phyloP scores from a whole-genome alignment of 2,888 invertebrate species.

The Bibio marci region DNA sequence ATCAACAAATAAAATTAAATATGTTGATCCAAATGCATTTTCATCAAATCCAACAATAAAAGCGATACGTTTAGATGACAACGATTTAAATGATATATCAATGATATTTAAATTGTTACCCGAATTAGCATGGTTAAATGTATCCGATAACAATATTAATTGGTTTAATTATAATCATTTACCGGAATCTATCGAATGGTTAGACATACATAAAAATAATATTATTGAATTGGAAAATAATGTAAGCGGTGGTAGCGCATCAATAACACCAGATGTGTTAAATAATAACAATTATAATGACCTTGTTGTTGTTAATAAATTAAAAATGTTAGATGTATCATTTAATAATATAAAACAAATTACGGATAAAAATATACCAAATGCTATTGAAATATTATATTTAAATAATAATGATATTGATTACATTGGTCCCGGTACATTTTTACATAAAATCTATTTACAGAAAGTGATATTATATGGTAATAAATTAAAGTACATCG shows the following conservation, averaged over 20 bases:
- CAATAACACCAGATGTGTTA: too few species aligned
- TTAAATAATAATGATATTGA: slow-evolving; percentile 59
- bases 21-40: slow-evolving; percentile 63
- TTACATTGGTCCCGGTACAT: slow-evolving; percentile 51
- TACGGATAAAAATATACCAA: slow-evolving; percentile 50
- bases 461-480: slow-evolving; percentile 61
- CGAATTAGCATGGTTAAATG: slow-evolving; percentile 62
- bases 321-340: slow-evolving; percentile 63
- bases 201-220: slow-evolving; percentile 67
- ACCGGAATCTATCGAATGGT: slow-evolving; percentile 57
- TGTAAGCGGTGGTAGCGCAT: too few species aligned
- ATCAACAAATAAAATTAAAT: slow-evolving; percentile 59
- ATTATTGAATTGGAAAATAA: slow-evolving; percentile 53
- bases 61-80: slow-evolving; percentile 60
- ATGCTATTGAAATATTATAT: slow-evolving; percentile 52
- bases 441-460: slow-evolving; percentile 48
- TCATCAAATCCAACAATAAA: slow-evolving; percentile 53
- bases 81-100: slow-evolving; percentile 59
- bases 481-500: slow-evolving; percentile 54
- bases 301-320: slow-evolving; percentile 41
- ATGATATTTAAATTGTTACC: slow-evolving; percentile 58
- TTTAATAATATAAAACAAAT: slow-evolving; percentile 52
- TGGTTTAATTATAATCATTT: slow-evolving; percentile 70
- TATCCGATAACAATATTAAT: slow-evolving; percentile 58
- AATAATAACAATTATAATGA: too few species aligned